phyloP scores from a whole-genome alignment of 2,797 vertebrate genomes.

The Pteropus rufus region DNA sequence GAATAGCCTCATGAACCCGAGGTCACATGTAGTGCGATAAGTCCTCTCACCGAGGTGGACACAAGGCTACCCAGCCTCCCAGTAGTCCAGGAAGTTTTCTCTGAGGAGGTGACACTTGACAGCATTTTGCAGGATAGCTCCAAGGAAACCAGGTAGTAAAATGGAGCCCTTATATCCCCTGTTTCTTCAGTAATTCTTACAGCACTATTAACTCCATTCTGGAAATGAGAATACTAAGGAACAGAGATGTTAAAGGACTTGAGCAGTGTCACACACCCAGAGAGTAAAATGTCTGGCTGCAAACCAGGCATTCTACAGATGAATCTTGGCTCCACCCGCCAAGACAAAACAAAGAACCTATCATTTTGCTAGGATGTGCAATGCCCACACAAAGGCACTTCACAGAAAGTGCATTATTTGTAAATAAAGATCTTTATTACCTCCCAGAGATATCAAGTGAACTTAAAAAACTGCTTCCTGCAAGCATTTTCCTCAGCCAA shows the following conservation, averaged over 20 bases:
- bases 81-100: not conserved
- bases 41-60: not conserved
- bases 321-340: not conserved
- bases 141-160: not conserved
- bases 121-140: not conserved
- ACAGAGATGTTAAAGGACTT: not conserved
- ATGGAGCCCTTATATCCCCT: not conserved
- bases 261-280: not conserved
- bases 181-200: not conserved
- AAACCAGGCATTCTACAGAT: not conserved
- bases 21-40: not conserved
- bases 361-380: not conserved
- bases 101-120: not conserved
- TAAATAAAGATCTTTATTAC: slow-evolving; percentile 64
- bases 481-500: slow-evolving; percentile 51
- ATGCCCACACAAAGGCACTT: not conserved
- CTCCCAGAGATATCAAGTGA: slow-evolving; percentile 39
- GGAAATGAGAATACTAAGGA: not conserved
- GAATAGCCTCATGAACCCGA: not conserved
- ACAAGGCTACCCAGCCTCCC: too few relatives aligned
- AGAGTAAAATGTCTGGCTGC: not conserved
- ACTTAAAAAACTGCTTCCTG: slow-evolving; percentile 47
- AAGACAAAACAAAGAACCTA: slow-evolving; percentile 20
- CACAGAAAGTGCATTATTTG: slow-evolving; percentile 46
- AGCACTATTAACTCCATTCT: not conserved